Base-by-base conservation (phyloP, 2,113 vertebrate species). In the Dascyllus trimaculatus region DNA sequence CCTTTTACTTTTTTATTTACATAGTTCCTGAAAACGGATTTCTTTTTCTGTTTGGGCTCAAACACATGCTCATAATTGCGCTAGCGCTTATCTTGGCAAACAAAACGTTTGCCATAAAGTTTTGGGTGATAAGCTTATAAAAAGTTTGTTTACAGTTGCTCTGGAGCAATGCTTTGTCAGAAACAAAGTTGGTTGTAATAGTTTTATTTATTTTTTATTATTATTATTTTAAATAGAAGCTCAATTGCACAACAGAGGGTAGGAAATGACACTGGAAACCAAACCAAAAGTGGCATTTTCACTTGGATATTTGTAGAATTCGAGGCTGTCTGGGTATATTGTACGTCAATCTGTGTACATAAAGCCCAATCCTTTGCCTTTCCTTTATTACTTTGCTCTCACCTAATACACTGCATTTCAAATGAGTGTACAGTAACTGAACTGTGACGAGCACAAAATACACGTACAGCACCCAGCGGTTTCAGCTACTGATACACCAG, bases 371-470 rank as follows among this genome's bases (percentile, higher is more conserved):
- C 32, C 32, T 35, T 35, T 5, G 2, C 21, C 32, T 62, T 46
- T 62, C 60, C 15, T 35, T 35, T 35, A 35, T 35, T 35, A 35
- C 8, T 35, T 35, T 35, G 9, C 15, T 56, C 49, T 56, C 22
- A 17, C 18, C 48, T 26, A 32, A 32, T 11, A 40, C 35, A 32
- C 40, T 35, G 25, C 51, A 32, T 21, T 24, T 58, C 25, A 7
- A 52, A 67, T 52, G 19, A 75, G 53, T n/a, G 62, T 40, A 15
- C 45, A 19, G n/a, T 38, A 15, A 62, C 22, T 45, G 26, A 51
- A 57, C 17, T 25, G 40, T 38, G 26, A 21, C 24, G 45, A 1
- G 11, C 2, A 24, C 11, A 10, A 57, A 46, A 70, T 43, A 29
- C 43, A 56, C 26, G 56, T 56, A 26, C 35, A 25, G 35, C 52